Evolutionary conservation across 2,113 vertebrate species (phyloP), one percentile per base, ranked within the genome.

Genomic region (Asarcornis scutulata): DNA sequence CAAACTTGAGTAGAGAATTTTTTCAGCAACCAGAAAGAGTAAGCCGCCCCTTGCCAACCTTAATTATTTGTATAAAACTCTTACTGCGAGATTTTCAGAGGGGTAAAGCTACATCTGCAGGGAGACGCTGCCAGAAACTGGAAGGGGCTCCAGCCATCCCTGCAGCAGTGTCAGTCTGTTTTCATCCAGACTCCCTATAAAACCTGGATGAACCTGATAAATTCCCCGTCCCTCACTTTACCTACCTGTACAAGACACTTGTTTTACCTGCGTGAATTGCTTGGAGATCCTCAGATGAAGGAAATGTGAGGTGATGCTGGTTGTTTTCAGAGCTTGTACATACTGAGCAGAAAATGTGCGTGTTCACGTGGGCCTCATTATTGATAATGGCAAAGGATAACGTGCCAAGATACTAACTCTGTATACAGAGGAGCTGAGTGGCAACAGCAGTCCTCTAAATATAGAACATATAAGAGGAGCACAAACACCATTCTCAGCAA

Each of bases 381-480:
- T 46, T 84, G 81, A 50, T 75, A 29, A 4, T 31, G 27, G 31
- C 26, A 38, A 40, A 31, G 25, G 55, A n/a, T 50, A 48, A 48
- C 20, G 21, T 59, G 21, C 27, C n/a, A 23, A 32, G 60, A 13
- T 36, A 1, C 56, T 5, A 20, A 64, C 75, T 75, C 48, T 73
- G 91, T 59, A 6, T 5, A 11, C 0, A 12, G 40, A 75, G 76
- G 42, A 80, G 63, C 82, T 74, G 87, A 88, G 87, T 50, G 91
- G 75, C 44, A 94, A 5, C 84, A 91, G 91, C 87, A 91, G 17
- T 74, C 17, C 40, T 83, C 94, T 91, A 89, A 95, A 93, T 89
- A 80, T 50, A 96, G 93, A 62, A 50, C 55, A 22, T 58, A 31
- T 0, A 76, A 31, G 8, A 85, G 86, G 40, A 29, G 40, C 66